A percentile compares a stretch with the other conserved stretches of the same genome.
Conservation (phyloP, 2,888 invertebrate species). For the Aporophyla lueneburgensis region DNA sequence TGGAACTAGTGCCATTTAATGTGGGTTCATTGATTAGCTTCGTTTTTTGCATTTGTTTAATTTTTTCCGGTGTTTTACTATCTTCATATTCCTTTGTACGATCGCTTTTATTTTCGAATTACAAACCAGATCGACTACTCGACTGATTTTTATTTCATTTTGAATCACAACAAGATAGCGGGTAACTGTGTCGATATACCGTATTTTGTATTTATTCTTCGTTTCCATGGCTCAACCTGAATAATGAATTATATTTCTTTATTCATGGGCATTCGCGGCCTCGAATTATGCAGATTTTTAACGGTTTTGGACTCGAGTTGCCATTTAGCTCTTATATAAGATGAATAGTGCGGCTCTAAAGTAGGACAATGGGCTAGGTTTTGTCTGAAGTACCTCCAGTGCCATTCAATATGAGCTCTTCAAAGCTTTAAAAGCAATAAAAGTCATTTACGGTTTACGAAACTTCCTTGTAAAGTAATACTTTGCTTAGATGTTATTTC, state of each 20-base stretch:
- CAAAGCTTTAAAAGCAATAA: neutral
- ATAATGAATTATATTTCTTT: conserved; percentile 70
- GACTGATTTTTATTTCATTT: conserved; percentile 30
- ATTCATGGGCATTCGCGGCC: conserved; percentile 65
- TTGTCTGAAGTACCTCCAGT: conserved; percentile 5
- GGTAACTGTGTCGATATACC: conserved; percentile 70
- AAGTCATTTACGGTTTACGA: neutral
- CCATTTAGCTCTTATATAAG: conserved; percentile 54
- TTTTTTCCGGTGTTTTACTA: neutral
- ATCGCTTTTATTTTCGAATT: neutral
- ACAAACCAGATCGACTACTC: neutral
- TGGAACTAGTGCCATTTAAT: neutral
- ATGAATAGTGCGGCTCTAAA: conserved; percentile 26
- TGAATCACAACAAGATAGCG: conserved; percentile 13
- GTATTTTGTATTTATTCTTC: conserved; percentile 68
- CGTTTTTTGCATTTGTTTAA: neutral
- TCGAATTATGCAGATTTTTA: conserved; percentile 67
- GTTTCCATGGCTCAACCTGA: conserved; percentile 64
- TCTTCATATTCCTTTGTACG: neutral
- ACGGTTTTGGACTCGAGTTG: conserved; percentile 47
- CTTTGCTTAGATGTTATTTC: neutral
- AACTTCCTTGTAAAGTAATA: neutral
- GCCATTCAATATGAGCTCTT: conserved; percentile 8
- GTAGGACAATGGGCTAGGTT: conserved; percentile 22
- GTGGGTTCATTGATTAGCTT: neutral